phyloP scores from a whole-genome alignment of 2,888 invertebrate genomes.

The Meloe dianella region DNA sequence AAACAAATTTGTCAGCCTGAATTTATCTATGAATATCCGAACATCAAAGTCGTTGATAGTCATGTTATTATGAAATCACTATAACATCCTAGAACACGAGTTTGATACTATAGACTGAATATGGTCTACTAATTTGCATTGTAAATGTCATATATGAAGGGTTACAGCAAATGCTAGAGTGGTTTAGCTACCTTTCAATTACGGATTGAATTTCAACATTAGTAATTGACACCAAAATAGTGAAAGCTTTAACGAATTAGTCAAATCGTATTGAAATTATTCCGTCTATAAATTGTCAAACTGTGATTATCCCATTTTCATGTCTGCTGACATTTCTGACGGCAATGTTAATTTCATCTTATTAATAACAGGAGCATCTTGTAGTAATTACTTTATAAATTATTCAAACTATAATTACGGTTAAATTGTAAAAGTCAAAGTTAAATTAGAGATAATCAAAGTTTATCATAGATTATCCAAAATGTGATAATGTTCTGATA shows the following conservation, averaged over 20 bases:
- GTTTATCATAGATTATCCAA: too few relatives aligned
- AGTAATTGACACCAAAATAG: neutral
- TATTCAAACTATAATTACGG: neutral
- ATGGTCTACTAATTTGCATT: neutral
- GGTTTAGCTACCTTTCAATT: neutral
- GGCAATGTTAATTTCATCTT: neutral
- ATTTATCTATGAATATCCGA: too few relatives aligned
- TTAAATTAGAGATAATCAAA: neutral
- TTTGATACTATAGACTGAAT: neutral
- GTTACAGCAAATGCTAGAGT: neutral
- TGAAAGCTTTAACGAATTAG: neutral
- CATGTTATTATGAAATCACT: neutral
- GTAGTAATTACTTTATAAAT: neutral
- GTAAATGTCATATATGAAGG: neutral
- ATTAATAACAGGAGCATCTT: neutral
- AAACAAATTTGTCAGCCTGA: too few relatives aligned
- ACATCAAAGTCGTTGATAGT: neutral
- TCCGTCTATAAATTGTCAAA: neutral
- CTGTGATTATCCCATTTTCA: neutral
- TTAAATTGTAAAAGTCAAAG: neutral
- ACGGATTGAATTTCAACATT: neutral
- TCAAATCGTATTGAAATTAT: neutral
- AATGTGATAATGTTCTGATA: too few relatives aligned
- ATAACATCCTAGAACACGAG: neutral
- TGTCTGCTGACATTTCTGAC: neutral